Base-by-base conservation (phyloP, 2,797 vertebrate species). In the Helostoma temminkii region DNA sequence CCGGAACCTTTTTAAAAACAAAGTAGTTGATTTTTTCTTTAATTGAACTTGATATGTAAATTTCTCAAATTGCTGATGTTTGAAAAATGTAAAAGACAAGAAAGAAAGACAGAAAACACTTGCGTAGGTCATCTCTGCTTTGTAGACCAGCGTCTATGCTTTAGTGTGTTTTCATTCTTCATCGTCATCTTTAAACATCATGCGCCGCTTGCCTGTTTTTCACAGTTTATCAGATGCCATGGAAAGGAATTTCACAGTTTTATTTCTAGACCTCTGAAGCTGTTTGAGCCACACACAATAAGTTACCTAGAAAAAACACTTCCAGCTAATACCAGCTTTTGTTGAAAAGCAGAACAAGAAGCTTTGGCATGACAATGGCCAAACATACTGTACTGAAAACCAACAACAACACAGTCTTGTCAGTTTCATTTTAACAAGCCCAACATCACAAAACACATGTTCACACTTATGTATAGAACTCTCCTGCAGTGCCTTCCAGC, bases 401-500 rank as follows among this genome's bases (percentile, higher is more conserved):
- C 18, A 21, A 36, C 36, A 25, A 54, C 30, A 67, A 70, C 22
- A 25, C 24, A 5, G 5, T 32, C 12, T 14, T 41, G 21, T 41
- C 47, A 22, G 36, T 62, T 63, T 66, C 4, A 52, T 42, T 63
- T 11, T 11, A 50, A 58, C 57, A 81, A 55, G 65, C 28, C 49
- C 46, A 55, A 63, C 32, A 0, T 43, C 37, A 41, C 3, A 42
- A 74, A 45, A 76, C 62, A 62, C 68, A 79, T 41, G 57, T 56
- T 19, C 67, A 66, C 48, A 66, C 52, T 57, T 9, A 10, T 26
- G 60, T 19, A 10, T 74, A 46, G 19, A 66, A 69, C 49, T 61
- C 49, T 53, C 49, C 53, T 54, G 60, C 74, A n/a, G n/a, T n/a
- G n/a, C n/a, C n/a, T n/a, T n/a, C n/a, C n/a, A n/a, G n/a, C n/a